Conservation (phyloP, 1,140 invertebrate genomes). For the Pteromalus puparum region DNA sequence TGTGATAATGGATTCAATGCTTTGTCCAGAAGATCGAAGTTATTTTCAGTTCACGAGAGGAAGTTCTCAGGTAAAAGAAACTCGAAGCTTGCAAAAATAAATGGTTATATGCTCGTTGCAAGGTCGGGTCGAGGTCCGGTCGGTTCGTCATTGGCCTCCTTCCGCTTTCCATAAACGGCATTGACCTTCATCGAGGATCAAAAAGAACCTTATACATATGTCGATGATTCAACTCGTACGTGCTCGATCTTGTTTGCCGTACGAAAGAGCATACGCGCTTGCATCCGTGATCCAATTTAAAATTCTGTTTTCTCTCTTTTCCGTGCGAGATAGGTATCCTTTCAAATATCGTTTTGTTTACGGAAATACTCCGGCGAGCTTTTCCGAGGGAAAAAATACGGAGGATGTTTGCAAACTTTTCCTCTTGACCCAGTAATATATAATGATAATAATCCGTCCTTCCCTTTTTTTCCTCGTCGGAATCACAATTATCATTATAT, state of each 20-base stretch:
- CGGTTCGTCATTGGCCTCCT: not conserved
- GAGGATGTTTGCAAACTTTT: too few relatives aligned
- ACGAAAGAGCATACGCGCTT: too few relatives aligned
- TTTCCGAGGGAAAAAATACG: too few relatives aligned
- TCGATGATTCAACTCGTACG: not conserved
- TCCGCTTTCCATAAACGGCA: not conserved
- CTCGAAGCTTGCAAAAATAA: too few relatives aligned
- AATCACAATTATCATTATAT: too few relatives aligned
- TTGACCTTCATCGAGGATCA: not conserved
- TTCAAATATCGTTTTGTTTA: not conserved
- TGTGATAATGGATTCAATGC: not conserved
- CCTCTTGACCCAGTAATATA: too few relatives aligned
- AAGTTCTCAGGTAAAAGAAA: too few relatives aligned
- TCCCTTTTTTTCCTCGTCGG: too few relatives aligned
- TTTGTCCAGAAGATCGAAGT: not conserved
- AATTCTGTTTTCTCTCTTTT: too few relatives aligned
- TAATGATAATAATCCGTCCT: too few relatives aligned
- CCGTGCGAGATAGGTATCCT: not conserved
- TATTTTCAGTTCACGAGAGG: too few relatives aligned
- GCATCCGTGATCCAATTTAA: not conserved
- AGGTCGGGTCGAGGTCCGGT: not conserved
- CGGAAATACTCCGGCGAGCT: too few relatives aligned
- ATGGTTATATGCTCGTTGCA: not conserved
- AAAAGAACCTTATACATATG: not conserved
- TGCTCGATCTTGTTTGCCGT: not conserved